Evolutionary conservation across 2,113 vertebrate species (phyloP).

Genomic region (Trochalopteron elliotii): DNA sequence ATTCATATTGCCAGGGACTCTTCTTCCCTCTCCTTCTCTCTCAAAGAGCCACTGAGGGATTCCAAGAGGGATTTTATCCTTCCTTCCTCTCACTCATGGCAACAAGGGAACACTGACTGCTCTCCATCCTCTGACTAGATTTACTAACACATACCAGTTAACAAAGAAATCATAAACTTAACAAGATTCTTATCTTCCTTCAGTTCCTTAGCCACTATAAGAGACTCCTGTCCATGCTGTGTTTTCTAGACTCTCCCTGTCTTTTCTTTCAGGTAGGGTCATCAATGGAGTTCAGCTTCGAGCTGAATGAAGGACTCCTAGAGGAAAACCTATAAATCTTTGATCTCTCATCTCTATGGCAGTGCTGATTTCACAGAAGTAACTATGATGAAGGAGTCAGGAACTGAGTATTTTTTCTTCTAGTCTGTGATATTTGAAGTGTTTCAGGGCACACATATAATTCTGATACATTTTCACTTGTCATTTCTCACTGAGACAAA

Average conservation of each 20-base stretch:
- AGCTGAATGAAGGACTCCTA: not conserved
- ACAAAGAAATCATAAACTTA: not conserved
- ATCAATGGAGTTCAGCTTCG: not conserved
- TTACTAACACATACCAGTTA: not conserved
- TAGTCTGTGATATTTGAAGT: not conserved
- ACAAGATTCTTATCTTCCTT: not conserved
- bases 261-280: not conserved
- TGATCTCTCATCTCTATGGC: not conserved
- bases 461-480: not conserved
- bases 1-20: not conserved
- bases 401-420: not conserved
- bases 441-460: not conserved
- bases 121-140: not conserved
- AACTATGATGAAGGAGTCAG: not conserved
- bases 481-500: not conserved
- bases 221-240: not conserved
- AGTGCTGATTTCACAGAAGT: not conserved
- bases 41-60: not conserved
- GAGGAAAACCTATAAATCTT: not conserved
- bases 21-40: not conserved
- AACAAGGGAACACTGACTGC: not conserved
- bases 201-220: not conserved
- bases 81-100: not conserved
- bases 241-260: not conserved
- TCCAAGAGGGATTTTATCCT: not conserved